These are phyloP conservation scores for Chelon auratus DNA, from an alignment of 2,797 vertebrate species.

Conservation along the genomic window DNA sequence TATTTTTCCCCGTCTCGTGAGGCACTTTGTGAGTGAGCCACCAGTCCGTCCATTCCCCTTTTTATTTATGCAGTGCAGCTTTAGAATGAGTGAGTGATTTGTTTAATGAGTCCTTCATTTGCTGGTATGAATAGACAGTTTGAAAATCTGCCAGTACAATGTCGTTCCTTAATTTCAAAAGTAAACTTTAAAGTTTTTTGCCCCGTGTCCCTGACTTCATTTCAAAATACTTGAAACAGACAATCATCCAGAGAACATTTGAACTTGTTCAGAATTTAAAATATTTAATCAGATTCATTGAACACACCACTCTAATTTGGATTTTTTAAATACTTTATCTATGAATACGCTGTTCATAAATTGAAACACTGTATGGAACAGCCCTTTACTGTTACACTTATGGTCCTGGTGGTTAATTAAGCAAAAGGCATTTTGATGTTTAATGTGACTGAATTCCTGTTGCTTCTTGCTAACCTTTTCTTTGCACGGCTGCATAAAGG, in stretches of 20 bases:
- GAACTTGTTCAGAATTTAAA: neutral
- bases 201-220: neutral
- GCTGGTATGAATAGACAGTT: neutral
- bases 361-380: neutral
- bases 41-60: neutral
- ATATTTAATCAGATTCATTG: constrained; percentile 1
- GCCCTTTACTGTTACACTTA: neutral
- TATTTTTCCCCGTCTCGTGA: constrained; percentile 12
- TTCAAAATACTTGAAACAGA: neutral
- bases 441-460: constrained; percentile 13
- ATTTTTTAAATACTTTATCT: neutral
- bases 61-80: constrained; percentile 13
- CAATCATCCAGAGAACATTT: neutral
- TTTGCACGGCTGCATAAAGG: constrained; percentile 34
- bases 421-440: constrained; percentile 7
- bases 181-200: neutral
- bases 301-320: constrained; percentile 1
- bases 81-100: constrained; percentile 1
- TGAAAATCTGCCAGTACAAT: constrained; percentile 19
- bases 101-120: constrained; percentile 26
- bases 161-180: neutral
- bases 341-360: neutral
- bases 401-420: constrained; percentile 28
- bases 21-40: constrained; percentile 28
- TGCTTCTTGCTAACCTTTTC: constrained; percentile 25